Evolutionary conservation across 2,113 vertebrate genomes (phyloP).

Genomic region (Chascanopsetta lugubris): DNA sequence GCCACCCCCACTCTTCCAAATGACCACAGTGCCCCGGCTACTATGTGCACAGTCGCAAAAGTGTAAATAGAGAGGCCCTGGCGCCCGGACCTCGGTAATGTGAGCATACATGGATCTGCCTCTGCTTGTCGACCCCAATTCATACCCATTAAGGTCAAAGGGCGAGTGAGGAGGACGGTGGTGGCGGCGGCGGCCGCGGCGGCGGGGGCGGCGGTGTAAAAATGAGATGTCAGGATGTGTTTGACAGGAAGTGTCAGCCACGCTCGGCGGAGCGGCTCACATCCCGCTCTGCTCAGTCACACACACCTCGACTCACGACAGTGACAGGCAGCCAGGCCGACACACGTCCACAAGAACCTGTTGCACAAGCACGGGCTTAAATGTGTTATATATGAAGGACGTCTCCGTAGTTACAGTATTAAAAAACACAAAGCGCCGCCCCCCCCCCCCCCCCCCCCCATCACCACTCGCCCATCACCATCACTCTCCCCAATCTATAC

Average conservation of each 20-base stretch:
- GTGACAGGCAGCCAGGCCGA: slow-evolving; percentile 28
- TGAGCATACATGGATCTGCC: slow-evolving; percentile 63
- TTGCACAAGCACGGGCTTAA: slow-evolving; percentile 61
- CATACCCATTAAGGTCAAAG: slow-evolving; percentile 39
- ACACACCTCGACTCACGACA: slow-evolving; percentile 54
- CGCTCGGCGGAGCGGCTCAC: slow-evolving; percentile 9
- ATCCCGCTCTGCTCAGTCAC: slow-evolving; percentile 26
- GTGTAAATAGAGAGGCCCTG: slow-evolving; percentile 60
- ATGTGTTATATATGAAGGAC: slow-evolving; percentile 56
- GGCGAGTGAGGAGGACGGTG: slow-evolving; percentile 37
- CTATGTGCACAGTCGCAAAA: slow-evolving; percentile 46
- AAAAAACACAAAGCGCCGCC: slow-evolving; percentile 75
- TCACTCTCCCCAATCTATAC: slow-evolving; percentile 46
- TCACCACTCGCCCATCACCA: slow-evolving; percentile 55
- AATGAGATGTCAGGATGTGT: slow-evolving; percentile 64
- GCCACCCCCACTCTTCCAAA: too few relatives aligned
- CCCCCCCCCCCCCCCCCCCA: slow-evolving; percentile 55
- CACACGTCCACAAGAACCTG: slow-evolving; percentile 50
- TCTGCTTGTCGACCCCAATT: slow-evolving; percentile 56
- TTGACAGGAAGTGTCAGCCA: slow-evolving; percentile 59
- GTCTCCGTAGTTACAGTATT: slow-evolving; percentile 72
- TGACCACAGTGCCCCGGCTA: slow-evolving; percentile 45
- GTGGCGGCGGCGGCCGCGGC: slow-evolving; percentile 40
- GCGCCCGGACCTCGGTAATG: slow-evolving; percentile 54
- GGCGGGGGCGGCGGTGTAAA: slow-evolving; percentile 38